phyloP scores from a whole-genome alignment of 2,113 vertebrate genomes.

The Corythoichthys intestinalis region DNA sequence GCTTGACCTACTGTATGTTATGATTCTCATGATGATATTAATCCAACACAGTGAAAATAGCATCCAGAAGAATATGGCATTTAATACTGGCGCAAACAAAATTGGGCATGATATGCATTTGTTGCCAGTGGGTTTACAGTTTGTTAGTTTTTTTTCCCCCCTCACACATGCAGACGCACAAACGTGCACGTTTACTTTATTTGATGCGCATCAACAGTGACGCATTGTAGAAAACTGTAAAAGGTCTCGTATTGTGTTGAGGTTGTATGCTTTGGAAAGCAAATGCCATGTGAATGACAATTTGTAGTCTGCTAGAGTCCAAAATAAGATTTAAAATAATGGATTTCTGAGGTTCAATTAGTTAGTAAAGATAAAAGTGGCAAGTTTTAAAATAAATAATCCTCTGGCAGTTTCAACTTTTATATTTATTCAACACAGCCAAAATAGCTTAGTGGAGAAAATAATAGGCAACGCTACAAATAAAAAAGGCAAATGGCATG shows the following conservation, averaged over 20 bases:
- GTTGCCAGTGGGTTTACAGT: not conserved
- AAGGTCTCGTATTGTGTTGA: not conserved
- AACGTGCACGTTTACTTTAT: too few species aligned
- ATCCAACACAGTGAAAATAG: not conserved
- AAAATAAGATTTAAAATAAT: not conserved
- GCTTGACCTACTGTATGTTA: not conserved
- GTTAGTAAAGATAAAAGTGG: not conserved
- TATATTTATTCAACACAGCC: not conserved
- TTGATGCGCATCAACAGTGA: not conserved
- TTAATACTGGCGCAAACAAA: not conserved
- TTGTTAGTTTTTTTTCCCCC: not conserved
- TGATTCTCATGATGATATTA: not conserved
- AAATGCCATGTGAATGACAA: not conserved
- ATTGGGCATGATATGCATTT: not conserved
- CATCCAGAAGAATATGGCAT: not conserved
- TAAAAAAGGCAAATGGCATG: constrained; percentile 30
- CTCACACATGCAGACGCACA: not conserved
- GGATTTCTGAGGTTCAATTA: not conserved
- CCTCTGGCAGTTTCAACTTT: not conserved
- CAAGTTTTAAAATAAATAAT: not conserved
- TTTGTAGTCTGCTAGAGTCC: not conserved
- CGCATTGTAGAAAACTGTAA: not conserved
- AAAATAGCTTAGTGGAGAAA: not conserved
- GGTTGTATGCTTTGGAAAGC: not conserved
- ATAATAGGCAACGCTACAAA: constrained; percentile 32